phyloP scores from a whole-genome alignment of 37 sponge, comb jelly and placozoan genomes.

The Bolinopsis microptera region DNA sequence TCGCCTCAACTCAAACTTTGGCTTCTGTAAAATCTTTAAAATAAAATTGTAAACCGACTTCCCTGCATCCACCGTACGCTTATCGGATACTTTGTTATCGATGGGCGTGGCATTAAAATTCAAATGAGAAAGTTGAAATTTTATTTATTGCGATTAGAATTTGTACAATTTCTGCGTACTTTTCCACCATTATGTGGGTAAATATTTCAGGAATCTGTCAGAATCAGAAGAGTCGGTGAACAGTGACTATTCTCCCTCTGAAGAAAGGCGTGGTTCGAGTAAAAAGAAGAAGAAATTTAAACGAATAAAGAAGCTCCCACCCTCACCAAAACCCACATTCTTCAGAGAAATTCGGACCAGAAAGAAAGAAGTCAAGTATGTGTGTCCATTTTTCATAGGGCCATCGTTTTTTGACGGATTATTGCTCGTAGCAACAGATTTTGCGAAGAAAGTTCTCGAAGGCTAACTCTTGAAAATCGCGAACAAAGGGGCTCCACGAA shows the following conservation, averaged over 20 bases:
- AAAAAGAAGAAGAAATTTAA: slow-evolving; percentile 25
- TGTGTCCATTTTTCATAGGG: not conserved
- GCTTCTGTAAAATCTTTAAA: no score
- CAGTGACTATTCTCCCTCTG: slow-evolving; percentile 48
- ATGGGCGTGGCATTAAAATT: no score
- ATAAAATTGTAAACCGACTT: no score
- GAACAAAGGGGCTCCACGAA: not conserved
- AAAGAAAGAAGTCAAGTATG: slow-evolving; percentile 12
- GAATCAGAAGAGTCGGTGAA: slow-evolving; percentile 7
- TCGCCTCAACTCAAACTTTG: no score
- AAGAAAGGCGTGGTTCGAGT: not conserved
- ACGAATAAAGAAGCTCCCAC: not conserved
- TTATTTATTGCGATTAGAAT: no score
- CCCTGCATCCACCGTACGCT: no score
- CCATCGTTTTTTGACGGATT: not conserved
- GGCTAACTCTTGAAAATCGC: not conserved
- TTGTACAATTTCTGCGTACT: no score
- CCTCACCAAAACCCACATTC: slow-evolving; percentile 4
- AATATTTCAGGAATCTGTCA: slow-evolving; percentile 46
- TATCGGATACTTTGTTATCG: no score
- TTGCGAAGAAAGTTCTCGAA: not conserved
- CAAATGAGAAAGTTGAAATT: no score
- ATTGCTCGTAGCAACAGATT: not conserved
- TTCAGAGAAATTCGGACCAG: slow-evolving; percentile 10
- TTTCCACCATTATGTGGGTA: no score